Base-by-base conservation (phyloP, 1,140 invertebrate genomes). In the Pinna nobilis region DNA sequence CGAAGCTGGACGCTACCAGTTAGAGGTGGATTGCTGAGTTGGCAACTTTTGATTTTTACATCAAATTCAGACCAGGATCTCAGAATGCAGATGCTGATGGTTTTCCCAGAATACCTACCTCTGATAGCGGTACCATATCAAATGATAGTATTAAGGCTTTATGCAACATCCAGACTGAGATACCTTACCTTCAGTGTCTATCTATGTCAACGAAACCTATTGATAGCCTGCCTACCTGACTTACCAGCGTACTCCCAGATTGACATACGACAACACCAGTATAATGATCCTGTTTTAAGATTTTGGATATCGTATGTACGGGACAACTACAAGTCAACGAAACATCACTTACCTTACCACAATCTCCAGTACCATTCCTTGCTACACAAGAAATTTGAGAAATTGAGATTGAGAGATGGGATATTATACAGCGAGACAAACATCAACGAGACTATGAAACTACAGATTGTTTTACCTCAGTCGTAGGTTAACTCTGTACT, bases 11-110 rank as follows among this genome's bases (percentile, higher is more conserved):
- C 33, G 67, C 68, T 9, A 66, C 53, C n/a, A 33, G 66, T 15
- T 69, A 76, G 7, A 25, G 71, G 37, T 74, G 70, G 59, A 51
- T 77, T 7, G 51, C 72, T 9, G 61, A 25, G 4, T 28, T 78
- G 2, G 49, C 35, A 28, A 30, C 18, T 0, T 75, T 47, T 28
- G 18, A 57, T 28, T 75, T 78, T 59, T 49, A 69, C 39, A 65
- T 76, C 0, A 55, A 20, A 3, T 74, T 70, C 55, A 3, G 68
- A 1, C 67, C 75, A 33, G 76, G 78, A 1, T 66, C 23, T 11
- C 33, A 11, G 18, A 78, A 75, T 63, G 2, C n/a, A 0, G 70
- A 77, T 57, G 23, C 53, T 11, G 53, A 57, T 57, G 30, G 20
- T 7, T 32, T 57, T 20, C 32, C 23, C 18, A 3, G 53, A 15